Evolutionary conservation across 1,140 invertebrate species (phyloP).

Genomic region (Orius laevigatus): DNA sequence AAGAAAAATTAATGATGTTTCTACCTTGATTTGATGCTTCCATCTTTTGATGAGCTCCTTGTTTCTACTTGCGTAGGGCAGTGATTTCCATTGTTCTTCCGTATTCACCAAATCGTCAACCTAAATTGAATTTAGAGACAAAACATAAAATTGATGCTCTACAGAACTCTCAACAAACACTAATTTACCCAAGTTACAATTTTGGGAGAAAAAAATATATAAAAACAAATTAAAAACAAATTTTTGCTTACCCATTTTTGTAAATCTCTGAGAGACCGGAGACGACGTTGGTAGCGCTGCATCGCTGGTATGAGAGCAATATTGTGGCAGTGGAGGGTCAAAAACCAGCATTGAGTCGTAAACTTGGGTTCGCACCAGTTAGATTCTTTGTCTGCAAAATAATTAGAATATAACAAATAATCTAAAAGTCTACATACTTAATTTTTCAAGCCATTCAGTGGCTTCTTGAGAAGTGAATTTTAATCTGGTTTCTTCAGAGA

Average conservation of each 20-base stretch:
- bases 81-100: slow-evolving; percentile 68
- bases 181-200: too few relatives aligned
- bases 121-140: slow-evolving; percentile 17
- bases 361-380: slow-evolving; percentile 65
- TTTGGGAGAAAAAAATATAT: not conserved
- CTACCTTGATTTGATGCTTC: slow-evolving; percentile 55
- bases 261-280: slow-evolving; percentile 70
- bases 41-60: slow-evolving; percentile 70
- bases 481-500: slow-evolving; percentile 63
- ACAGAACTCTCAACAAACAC: too few relatives aligned
- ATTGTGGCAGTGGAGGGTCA: slow-evolving; percentile 87
- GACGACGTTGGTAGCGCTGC: slow-evolving; percentile 68
- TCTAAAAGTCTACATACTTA: slow-evolving; percentile 39
- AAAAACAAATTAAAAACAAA: not conserved
- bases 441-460: slow-evolving; percentile 49
- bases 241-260: slow-evolving; percentile 49
- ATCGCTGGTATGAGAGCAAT: slow-evolving; percentile 74
- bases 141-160: not conserved
- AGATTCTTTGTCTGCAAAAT: slow-evolving; percentile 14
- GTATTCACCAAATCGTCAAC: slow-evolving; percentile 68
- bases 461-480: slow-evolving; percentile 66
- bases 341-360: slow-evolving; percentile 90
- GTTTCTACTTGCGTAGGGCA: slow-evolving; percentile 57
- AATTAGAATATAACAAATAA: slow-evolving; percentile 7
- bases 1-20: not conserved